Percentiles rank a stretch among this genome's conserved stretches.
Evolutionary conservation across 2,888 invertebrate genomes (phyloP).

Genomic region (Lasioglossum lativentre): DNA sequence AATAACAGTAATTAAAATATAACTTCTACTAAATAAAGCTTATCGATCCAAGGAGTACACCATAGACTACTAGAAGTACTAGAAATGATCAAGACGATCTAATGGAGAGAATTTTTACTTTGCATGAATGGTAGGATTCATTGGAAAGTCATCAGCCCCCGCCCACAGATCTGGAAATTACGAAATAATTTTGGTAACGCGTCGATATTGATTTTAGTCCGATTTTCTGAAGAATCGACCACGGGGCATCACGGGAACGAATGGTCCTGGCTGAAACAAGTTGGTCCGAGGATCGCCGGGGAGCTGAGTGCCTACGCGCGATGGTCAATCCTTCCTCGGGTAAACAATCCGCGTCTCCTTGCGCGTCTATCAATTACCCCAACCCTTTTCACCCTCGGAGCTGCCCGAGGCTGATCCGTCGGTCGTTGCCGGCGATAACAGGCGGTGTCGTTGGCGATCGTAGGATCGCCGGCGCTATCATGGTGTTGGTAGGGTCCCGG

Average conservation of each 20-base stretch:
- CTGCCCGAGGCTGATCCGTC: conserved; percentile 28
- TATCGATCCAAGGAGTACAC: too few species aligned
- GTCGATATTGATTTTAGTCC: background rate
- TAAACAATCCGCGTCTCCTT: conserved; percentile 76
- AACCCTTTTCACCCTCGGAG: conserved; percentile 50
- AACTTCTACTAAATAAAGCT: too few species aligned
- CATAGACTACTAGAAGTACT: too few species aligned
- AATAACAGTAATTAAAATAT: background rate
- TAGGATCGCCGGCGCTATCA: background rate
- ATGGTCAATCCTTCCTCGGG: conserved; percentile 77
- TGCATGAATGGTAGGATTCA: too few species aligned
- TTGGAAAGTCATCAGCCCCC: too few species aligned
- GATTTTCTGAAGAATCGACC: background rate
- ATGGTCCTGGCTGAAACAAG: conserved; percentile 38
- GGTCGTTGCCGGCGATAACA: conserved; percentile 15
- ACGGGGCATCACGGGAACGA: conserved; percentile 27
- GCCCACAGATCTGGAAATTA: too few species aligned
- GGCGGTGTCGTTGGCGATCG: conserved; percentile 28
- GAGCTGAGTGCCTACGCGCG: conserved; percentile 62
- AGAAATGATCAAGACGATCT: too few species aligned
- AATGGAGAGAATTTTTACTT: too few species aligned
- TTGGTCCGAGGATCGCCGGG: background rate
- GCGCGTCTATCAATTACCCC: conserved; percentile 79
- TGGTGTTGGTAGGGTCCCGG: background rate
- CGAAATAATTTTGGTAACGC: background rate